These are phyloP conservation scores for Helicorthomorpha holstii DNA, from an alignment of 1,140 invertebrate species.

Conservation along the genomic window DNA sequence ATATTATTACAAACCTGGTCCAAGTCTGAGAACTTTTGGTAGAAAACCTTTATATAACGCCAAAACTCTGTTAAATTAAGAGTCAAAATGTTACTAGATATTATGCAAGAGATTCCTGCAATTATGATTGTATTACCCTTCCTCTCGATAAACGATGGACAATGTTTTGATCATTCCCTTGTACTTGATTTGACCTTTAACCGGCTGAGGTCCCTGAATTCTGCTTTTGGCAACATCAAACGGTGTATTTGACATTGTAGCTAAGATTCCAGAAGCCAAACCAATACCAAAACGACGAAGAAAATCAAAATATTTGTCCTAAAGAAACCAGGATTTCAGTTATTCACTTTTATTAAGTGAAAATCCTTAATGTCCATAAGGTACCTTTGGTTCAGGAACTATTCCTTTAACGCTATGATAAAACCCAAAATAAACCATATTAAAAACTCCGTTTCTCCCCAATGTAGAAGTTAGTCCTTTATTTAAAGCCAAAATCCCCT, in stretches of 20 bases:
- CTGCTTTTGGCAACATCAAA: conserved; percentile 91
- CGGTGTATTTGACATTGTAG: conserved; percentile 59
- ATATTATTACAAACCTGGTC: conserved; percentile 45
- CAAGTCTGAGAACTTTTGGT: conserved; percentile 74
- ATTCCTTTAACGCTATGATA: conserved; percentile 75
- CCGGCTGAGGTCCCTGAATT: conserved; percentile 78
- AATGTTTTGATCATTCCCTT: conserved; percentile 55
- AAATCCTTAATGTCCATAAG: conserved; percentile 5
- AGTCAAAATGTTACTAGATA: neutral
- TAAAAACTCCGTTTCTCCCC: conserved; percentile 70
- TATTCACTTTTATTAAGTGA: neutral
- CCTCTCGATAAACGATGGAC: conserved; percentile 55
- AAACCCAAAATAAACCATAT: conserved; percentile 85
- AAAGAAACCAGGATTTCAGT: neutral
- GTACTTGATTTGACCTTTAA: conserved; percentile 53
- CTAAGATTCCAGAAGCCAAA: conserved; percentile 59
- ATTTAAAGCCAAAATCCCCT: conserved; percentile 66
- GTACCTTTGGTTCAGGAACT: conserved; percentile 45
- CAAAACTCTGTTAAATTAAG: conserved; percentile 40
- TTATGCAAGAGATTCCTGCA: neutral
- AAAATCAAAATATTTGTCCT: conserved; percentile 29
- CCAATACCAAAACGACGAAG: conserved; percentile 55
- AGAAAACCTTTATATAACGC: conserved; percentile 81
- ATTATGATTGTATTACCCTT: conserved; percentile 45
- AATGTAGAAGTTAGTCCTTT: conserved; percentile 79